Base-by-base conservation (phyloP, 2,113 vertebrate genomes). In the Balaenoptera acutorostrata region DNA sequence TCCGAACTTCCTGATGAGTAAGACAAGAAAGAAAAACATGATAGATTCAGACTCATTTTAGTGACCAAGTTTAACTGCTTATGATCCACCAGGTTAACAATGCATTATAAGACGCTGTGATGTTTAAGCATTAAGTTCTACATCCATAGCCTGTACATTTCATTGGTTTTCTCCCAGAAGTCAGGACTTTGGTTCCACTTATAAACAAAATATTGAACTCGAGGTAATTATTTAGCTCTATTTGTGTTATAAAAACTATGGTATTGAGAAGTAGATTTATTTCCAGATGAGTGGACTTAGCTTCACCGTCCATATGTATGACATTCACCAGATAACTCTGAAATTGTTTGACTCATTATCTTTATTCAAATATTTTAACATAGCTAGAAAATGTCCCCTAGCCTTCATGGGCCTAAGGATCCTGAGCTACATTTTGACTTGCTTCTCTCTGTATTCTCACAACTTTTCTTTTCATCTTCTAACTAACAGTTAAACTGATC, bases 31-130 rank as follows among this genome's bases (percentile, higher is more conserved):
- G 15, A 83, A 88, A 31, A 66, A 1, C 8, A 15, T 49, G 52
- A 46, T 49, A 63, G 23, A 85, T 49, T 77, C 31, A 33, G 31
- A 20, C 9, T 80, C 12, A 3, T 29, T 92, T 88, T 85, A 66
- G 14, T 33, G 80, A 59, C 7, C 9, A 61, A 90, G 5, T 59
- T 81, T 85, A 88, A 93, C 13, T 78, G 68, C 2, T 88, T 86
- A 25, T 1, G 23, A 41, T 49, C 1, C 3, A 71, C 0, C 0
- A 9, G 78, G 36, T 83, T 49, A 59, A 33, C 55, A 55, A 44
- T 63, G 1, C 20, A 52, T 71, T 74, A 80, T 69, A 52, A 93
- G 95, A 84, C 78, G 21, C 20, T 80, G 4, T 90, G 59, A 44
- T 80, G 8, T 14, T 66, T 93, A 86, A 68, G 44, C 81, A 1